Evolutionary conservation across 1,140 invertebrate genomes (phyloP), one percentile per base, ranked within the genome.

Genomic region (Drosophila mayri): DNA sequence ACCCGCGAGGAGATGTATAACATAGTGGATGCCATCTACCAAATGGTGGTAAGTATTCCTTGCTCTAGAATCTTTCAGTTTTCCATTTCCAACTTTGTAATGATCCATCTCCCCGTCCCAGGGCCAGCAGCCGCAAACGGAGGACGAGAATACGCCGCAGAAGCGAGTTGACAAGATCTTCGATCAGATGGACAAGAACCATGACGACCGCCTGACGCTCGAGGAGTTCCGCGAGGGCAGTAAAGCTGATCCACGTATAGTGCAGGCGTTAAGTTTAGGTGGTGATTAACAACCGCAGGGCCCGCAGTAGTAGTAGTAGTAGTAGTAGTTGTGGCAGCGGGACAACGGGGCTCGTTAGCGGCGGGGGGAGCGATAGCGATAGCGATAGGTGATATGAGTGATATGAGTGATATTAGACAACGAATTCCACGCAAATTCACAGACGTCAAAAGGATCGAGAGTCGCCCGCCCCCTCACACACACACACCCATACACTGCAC

Each of bases 211-310:
- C 16, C 57, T 87, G 0, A 87, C 83, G 9, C 63, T 86, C 11
- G 98, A 99, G 88, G 99, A 99, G 93, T 99, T 99, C 93, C 96
- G 98, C 83, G 99, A 99, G 94, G 98, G 98, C 68, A 99, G 98
- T 92, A 99, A 99, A 94, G 98, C 98, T 46, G 99, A 99, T 94
- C 98, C 99, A 7, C 96, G 98, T 93, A 99, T 99, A 92, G 98
- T 99, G n/a, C 98, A 99, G 93, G 99, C 97, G 16, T 93, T 97
- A 46, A 96, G 96, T 28, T 94, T 97, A 75, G 96, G 96, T 65
- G 95, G 95, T 77, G 95, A 76, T 76, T 76, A 76, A 61, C 58
- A 76, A 61, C 44, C 74, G 75, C 79, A 87, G 59, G 71, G 72
- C 38, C 67, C 76, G 60, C 83, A 83, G 84, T 88, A 10, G 54